phyloP scores from a whole-genome alignment of 2,888 invertebrate species.

The Mantis religiosa region DNA sequence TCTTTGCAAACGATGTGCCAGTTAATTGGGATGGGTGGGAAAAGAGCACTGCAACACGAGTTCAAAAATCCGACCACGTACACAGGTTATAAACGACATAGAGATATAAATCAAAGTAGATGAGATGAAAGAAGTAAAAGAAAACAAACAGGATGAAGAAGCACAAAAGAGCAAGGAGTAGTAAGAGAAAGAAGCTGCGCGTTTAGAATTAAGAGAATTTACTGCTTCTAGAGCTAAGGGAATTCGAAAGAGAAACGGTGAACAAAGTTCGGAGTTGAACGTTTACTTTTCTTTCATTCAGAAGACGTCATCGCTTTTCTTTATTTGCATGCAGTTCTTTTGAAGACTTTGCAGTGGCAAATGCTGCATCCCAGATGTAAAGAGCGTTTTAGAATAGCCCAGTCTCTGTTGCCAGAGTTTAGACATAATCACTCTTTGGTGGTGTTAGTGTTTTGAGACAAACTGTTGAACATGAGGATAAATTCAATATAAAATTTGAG shows the following conservation, averaged over 20 bases:
- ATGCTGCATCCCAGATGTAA: background rate
- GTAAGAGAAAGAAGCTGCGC: background rate
- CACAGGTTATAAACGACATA: background rate
- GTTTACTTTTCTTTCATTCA: background rate
- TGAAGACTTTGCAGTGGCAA: background rate
- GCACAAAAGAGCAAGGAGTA: background rate
- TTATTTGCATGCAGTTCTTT: background rate
- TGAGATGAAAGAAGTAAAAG: background rate
- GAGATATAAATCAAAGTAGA: background rate
- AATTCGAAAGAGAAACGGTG: background rate
- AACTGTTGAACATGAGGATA: no score
- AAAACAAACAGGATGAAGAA: background rate
- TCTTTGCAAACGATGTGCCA: no score
- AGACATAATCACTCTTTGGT: no score
- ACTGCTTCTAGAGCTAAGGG: background rate
- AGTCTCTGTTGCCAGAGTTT: background rate
- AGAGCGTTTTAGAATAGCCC: background rate
- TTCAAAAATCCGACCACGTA: background rate
- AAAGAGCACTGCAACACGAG: background rate
- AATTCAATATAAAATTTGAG: no score
- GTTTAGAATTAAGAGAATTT: background rate
- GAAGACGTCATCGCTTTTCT: background rate
- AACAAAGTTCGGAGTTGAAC: background rate
- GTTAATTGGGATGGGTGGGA: background rate
- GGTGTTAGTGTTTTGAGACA: no score